Base-by-base conservation (phyloP, 2,797 vertebrate species). In the Periophthalmus magnuspinnatus region DNA sequence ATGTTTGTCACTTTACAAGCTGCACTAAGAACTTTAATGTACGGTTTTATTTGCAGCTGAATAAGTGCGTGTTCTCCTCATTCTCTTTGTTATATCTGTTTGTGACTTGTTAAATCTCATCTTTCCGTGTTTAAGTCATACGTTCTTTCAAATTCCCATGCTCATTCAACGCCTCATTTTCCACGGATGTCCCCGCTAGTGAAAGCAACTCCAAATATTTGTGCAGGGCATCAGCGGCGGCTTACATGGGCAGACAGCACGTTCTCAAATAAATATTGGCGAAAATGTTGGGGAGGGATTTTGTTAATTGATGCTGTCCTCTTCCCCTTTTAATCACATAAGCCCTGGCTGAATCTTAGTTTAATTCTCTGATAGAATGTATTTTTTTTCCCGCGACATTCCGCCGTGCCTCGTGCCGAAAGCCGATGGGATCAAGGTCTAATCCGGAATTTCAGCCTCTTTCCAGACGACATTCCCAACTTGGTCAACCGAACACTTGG, bases 281-380 rank as follows among this genome's bases (percentile, higher is more conserved):
- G 71, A 87, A 92, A 90, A 83, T 83, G 85, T 85, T 89, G 81
- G 82, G 82, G 80, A 84, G 84, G 87, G 90, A 90, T 92, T 91
- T 91, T 89, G 90, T 90, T 92, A 90, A 90, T 91, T 92, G 90
- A 91, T 89, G 86, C 84, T 86, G 84, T 89, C 86, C 88, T 91
- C 86, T 88, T 91, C 88, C 85, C 89, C 84, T 91, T 90, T 87
- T 92, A 92, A 93, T 93, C 91, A 84, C 88, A 89, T 90, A 91
- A 92, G 84, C 91, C 88, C 83, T 77, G 86, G 86, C 86, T 88
- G 91, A 93, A 89, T 91, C 88, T 91, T 81, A 84, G 88, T 90
- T 92, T 91, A 90, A 92, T 92, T 91, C 84, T 83, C 84, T 88
- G 89, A 90, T 90, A 86, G 88, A 86, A 88, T 76, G 82, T 81